Evolutionary conservation across 92 coral and sea anemone species (phyloP), one percentile per base, ranked within the genome.

Genomic region (Epizoanthus illoricatus): DNA sequence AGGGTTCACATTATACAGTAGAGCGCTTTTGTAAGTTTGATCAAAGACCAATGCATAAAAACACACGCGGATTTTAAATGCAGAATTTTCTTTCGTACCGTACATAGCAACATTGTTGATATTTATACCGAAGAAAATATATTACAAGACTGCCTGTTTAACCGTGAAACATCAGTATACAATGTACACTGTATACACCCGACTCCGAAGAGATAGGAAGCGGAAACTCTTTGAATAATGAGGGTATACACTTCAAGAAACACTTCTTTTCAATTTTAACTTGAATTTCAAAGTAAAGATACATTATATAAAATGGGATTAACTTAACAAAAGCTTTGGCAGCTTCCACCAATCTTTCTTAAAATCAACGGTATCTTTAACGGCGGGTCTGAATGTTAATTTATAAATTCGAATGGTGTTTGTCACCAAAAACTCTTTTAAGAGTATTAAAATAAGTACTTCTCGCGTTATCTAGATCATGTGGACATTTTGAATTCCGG

Each of bases 301-400:
- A 61, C 66, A 63, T 19, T 76, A 43, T 63, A 20, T 62, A 78
- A 62, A 78, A 61, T 78, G 71, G 71, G 23, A 75, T 40, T 59
- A 75, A 75, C 33, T 75, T 23, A 76, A 78, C 33, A 61, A 63
- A 78, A 70, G 65, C 65, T 20, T 78, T 78, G 71, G 63, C 60
- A 63, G 42, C 71, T 33, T 18, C 59, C 64, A 43, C 66, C 54
- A 78, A 61, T 74, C 12, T 5, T 62, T 68, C 42, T 68, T 33
- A 39, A 68, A 41, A 39, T 49, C 72, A n/a, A 68, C 72, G 72
- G 65, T 18, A 61, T 61, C 2, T 61, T 61, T 61, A 20, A 61
- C 24, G 65, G 72, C 40, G 45, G 28, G 18, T 68, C 10, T 39
- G 72, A 68, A 36, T 68, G 52, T 43, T 43, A 41, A 68, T 68